Evolutionary conservation across 2,797 vertebrate species (phyloP), one percentile per base, ranked within the genome.

Genomic region (Perodicticus potto): DNA sequence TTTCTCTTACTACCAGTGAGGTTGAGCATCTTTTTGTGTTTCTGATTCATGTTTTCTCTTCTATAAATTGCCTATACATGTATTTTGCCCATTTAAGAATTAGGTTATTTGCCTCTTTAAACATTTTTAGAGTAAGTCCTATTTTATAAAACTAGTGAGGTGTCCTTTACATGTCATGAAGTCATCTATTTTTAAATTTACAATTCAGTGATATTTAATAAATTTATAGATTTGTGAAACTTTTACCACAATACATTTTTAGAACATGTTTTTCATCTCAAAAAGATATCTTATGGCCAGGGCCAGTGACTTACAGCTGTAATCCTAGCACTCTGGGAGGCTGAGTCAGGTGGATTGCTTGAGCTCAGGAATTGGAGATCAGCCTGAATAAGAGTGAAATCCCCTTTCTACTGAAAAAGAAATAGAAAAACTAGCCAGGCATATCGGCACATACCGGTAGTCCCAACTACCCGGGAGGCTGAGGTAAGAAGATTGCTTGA

Each of bases 41-140:
- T 76, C 83, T 59, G 45, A 25, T 63, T 65, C 32, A 27, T 92
- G 43, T 70, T 59, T 88, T 83, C 40, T 76, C 77, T 93, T 89
- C 85, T 63, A 2, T 85, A 85, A 89, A 73, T 89, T 80, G 25
- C 63, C 76, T 73, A 17, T 61, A 84, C 7, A 34, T n/a, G n/a
- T 72, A 32, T 80, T 94, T 91, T 94, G 43, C 9, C 65, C 11
- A 22, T 78, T 95, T 67, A 25, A 86, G 83, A 61, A 69, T 70
- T 73, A 27, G 17, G 59, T 67, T 82, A 49, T 78, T 70, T 70
- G 23, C 45, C 65, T 80, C 55, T 86, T 57, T 43, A 76, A 57
- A 77, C 25, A 59, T 59, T 82, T 91, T 45, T 81, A 45, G 17
- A 73, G 37, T 94, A 73, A 77, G 43, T 78, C 11, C 61, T 61